A percentile compares a stretch with the other conserved stretches of the same genome.
Conservation (phyloP, 1,140 invertebrate species). For the Zophobas atratus region DNA sequence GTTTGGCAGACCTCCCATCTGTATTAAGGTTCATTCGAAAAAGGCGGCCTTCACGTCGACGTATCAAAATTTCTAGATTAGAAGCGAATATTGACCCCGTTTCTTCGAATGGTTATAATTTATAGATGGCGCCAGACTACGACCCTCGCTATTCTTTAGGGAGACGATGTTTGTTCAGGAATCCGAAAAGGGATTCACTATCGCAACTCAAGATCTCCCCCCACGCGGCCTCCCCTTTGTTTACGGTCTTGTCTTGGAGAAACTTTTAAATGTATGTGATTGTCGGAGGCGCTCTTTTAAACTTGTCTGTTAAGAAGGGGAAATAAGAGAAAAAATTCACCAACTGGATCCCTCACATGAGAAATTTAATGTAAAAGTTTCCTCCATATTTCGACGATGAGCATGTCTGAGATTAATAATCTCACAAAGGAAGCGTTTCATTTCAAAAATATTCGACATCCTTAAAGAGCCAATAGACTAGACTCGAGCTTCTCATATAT, state of each 20-base stretch:
- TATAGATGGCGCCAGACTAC: slow-evolving; percentile 38
- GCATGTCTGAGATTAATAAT: slow-evolving; percentile 29
- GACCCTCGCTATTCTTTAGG: slow-evolving; percentile 37
- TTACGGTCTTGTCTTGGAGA: slow-evolving; percentile 32
- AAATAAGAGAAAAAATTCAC: slow-evolving; percentile 22
- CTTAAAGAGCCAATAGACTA: slow-evolving; percentile 1
- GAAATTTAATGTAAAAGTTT: slow-evolving; percentile 42
- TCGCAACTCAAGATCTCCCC: slow-evolving; percentile 18
- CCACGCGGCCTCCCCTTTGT: slow-evolving; percentile 25
- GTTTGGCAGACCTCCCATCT: slow-evolving; percentile 5
- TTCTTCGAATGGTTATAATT: slow-evolving; percentile 41
- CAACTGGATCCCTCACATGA: slow-evolving; percentile 13
- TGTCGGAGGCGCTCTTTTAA: slow-evolving; percentile 35
- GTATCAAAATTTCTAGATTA: slow-evolving; percentile 28
- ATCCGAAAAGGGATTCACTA: slow-evolving; percentile 30
- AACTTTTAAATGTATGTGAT: slow-evolving; percentile 43
- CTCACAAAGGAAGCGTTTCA: slow-evolving; percentile 27
- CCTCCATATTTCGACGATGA: slow-evolving; percentile 8
- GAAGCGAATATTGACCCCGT: slow-evolving; percentile 33
- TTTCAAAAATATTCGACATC: slow-evolving; percentile 5
- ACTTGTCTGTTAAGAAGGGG: slow-evolving; percentile 19
- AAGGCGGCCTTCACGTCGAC: neutral
- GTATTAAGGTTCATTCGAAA: neutral
- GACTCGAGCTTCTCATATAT: neutral
- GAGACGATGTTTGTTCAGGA: slow-evolving; percentile 36